Evolutionary conservation across 2,888 invertebrate genomes (phyloP).

Genomic region (Ennomos fuscantarius): DNA sequence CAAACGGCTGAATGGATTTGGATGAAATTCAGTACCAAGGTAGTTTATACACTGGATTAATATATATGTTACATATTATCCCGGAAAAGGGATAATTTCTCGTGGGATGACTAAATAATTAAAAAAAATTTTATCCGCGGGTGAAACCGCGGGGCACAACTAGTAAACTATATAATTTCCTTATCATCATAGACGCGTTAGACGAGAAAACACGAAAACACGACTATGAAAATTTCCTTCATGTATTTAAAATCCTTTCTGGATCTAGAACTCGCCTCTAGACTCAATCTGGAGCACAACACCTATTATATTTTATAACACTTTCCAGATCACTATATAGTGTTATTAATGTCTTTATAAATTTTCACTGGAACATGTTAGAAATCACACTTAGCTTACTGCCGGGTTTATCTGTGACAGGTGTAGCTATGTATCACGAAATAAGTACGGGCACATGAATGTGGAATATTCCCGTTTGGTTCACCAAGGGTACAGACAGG

Average conservation of each 20-base stretch:
- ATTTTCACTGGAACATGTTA: conserved; percentile 16
- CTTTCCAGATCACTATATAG: conserved; percentile 4
- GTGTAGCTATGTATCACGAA: neutral
- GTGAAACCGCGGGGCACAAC: too few species aligned
- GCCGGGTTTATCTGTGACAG: conserved; percentile 3
- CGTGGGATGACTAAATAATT: too few species aligned
- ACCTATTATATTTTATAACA: conserved; percentile 17
- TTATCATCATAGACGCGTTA: neutral
- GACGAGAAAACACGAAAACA: conserved; percentile 4
- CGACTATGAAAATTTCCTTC: conserved; percentile 6
- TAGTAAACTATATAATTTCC: too few species aligned
- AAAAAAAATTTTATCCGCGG: too few species aligned
- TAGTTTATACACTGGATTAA: too few species aligned
- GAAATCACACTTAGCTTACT: conserved; percentile 8
- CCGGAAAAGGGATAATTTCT: too few species aligned
- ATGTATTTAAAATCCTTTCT: conserved; percentile 2
- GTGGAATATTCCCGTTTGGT: too few species aligned
- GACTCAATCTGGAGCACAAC: conserved; percentile 7
- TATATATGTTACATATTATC: too few species aligned
- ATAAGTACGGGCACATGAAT: too few species aligned
- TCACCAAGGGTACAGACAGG: too few species aligned
- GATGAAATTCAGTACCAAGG: too few species aligned
- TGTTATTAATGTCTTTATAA: conserved; percentile 18
- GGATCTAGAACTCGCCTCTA: conserved; percentile 6
- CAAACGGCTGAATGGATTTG: too few species aligned